A percentile compares a stretch with the other conserved stretches of the same genome.
Conservation (phyloP, 2,797 vertebrate species). For the Ctenopoma kingsleyae region DNA sequence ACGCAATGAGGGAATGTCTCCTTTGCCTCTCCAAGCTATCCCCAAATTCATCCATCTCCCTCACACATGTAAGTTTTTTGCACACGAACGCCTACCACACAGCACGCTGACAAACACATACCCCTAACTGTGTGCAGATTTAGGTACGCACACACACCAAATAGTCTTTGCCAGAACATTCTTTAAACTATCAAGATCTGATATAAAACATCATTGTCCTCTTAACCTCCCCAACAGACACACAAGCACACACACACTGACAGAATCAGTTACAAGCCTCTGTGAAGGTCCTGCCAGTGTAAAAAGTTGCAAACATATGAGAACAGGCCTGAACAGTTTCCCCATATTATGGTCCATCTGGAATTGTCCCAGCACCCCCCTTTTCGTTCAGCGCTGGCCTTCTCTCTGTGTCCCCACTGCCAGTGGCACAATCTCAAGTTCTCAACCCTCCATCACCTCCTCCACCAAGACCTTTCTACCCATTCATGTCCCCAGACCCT, state of each 20-base stretch:
- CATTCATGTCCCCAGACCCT: constrained; percentile 67
- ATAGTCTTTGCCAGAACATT: constrained; percentile 34
- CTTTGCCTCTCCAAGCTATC: constrained; percentile 61
- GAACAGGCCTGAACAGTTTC: constrained; percentile 73
- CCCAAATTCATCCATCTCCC: constrained; percentile 64
- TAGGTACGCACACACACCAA: constrained; percentile 25
- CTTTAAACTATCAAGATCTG: constrained; percentile 55
- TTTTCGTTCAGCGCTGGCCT: constrained; percentile 51
- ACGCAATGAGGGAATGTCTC: constrained; percentile 72
- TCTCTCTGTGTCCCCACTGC: constrained; percentile 66
- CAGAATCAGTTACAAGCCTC: constrained; percentile 68
- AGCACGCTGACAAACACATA: constrained; percentile 41
- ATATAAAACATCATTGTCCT: constrained; percentile 64
- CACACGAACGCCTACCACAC: constrained; percentile 58
- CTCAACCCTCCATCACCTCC: constrained; percentile 65
- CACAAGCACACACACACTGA: constrained; percentile 55
- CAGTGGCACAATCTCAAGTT: constrained; percentile 70
- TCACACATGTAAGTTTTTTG: constrained; percentile 43
- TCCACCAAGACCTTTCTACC: constrained; percentile 57
- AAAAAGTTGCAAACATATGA: constrained; percentile 76
- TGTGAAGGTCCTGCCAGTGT: constrained; percentile 68
- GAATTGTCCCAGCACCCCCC: constrained; percentile 57
- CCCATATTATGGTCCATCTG: constrained; percentile 75
- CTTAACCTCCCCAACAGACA: constrained; percentile 61
- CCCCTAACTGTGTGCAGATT: constrained; percentile 47